Evolutionary conservation across 2,113 vertebrate genomes (phyloP).

Genomic region (Odontophorus gujanensis): DNA sequence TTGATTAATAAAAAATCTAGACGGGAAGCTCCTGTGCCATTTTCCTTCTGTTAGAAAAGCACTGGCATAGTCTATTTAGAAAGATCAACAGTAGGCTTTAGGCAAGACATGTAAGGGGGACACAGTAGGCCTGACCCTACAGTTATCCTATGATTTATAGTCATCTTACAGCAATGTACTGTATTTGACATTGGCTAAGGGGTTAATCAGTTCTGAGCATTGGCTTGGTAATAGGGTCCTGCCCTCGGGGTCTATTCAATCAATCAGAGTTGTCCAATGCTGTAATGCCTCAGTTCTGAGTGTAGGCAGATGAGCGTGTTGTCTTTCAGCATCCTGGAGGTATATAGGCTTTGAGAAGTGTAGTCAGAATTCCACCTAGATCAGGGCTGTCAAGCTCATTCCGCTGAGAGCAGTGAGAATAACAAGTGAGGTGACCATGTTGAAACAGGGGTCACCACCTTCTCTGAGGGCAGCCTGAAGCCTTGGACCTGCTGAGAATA

Average conservation of each 20-base stretch:
- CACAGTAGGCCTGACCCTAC: conserved; percentile 61
- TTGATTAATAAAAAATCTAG: neutral
- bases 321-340: conserved; percentile 40
- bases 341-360: conserved; percentile 32
- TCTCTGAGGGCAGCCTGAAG: conserved; percentile 39
- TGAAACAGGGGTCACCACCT: conserved; percentile 51
- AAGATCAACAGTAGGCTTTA: conserved; percentile 55
- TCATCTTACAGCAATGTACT: conserved; percentile 55
- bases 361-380: conserved; percentile 46
- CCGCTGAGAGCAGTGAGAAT: neutral
- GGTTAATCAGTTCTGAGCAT: conserved; percentile 69
- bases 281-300: conserved; percentile 50
- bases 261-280: conserved; percentile 60
- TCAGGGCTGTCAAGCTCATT: neutral
- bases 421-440: conserved; percentile 32
- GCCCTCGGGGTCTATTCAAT: conserved; percentile 65
- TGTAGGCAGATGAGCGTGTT: conserved; percentile 67
- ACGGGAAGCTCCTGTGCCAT: neutral
- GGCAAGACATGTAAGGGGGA: conserved; percentile 35
- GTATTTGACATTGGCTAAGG: conserved; percentile 65
- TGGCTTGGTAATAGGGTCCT: conserved; percentile 68
- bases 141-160: conserved; percentile 69
- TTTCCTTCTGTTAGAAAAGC: neutral
- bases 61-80: conserved; percentile 2
- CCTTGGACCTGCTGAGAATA: neutral